phyloP scores from a whole-genome alignment of 1,140 invertebrate species.

The Zaprionus tsacasi region DNA sequence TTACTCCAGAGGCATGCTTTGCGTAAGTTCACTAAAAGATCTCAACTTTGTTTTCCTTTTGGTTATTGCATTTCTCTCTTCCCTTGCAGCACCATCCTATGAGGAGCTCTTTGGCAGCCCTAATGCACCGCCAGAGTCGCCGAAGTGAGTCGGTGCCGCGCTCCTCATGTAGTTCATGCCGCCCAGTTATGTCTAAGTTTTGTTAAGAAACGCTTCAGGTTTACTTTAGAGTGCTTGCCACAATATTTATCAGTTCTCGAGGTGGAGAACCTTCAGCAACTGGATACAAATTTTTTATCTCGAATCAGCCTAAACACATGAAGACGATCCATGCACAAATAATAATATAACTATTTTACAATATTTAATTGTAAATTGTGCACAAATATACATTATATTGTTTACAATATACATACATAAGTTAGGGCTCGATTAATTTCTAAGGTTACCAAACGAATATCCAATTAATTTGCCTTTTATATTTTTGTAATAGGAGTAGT shows the following conservation, averaged over 20 bases:
- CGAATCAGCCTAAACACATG: slow-evolving; percentile 17
- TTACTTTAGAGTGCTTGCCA: slow-evolving; percentile 67
- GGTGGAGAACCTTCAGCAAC: slow-evolving; percentile 34
- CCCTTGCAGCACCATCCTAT: slow-evolving; percentile 72
- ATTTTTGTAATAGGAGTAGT: neutral
- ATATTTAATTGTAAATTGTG: slow-evolving; percentile 22
- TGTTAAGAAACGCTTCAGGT: slow-evolving; percentile 69
- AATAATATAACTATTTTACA: slow-evolving; percentile 21
- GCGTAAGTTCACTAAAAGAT: slow-evolving; percentile 56
- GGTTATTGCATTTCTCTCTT: neutral
- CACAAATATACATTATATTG: neutral
- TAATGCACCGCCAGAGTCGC: slow-evolving; percentile 60
- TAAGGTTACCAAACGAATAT: slow-evolving; percentile 1
- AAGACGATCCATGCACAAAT: slow-evolving; percentile 30
- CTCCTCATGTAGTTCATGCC: slow-evolving; percentile 41
- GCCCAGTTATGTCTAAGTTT: slow-evolving; percentile 78
- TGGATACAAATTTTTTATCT: slow-evolving; percentile 20
- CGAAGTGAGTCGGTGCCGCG: slow-evolving; percentile 52
- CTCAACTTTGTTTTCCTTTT: neutral
- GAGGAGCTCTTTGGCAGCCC: slow-evolving; percentile 77
- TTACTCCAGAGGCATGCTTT: slow-evolving; percentile 62
- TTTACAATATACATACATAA: slow-evolving; percentile 1
- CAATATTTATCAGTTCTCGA: slow-evolving; percentile 30
- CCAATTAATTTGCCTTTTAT: slow-evolving; percentile 34
- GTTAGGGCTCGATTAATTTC: neutral